phyloP scores from a whole-genome alignment of 2,797 vertebrate genomes.

The Epinephelus coioides region DNA sequence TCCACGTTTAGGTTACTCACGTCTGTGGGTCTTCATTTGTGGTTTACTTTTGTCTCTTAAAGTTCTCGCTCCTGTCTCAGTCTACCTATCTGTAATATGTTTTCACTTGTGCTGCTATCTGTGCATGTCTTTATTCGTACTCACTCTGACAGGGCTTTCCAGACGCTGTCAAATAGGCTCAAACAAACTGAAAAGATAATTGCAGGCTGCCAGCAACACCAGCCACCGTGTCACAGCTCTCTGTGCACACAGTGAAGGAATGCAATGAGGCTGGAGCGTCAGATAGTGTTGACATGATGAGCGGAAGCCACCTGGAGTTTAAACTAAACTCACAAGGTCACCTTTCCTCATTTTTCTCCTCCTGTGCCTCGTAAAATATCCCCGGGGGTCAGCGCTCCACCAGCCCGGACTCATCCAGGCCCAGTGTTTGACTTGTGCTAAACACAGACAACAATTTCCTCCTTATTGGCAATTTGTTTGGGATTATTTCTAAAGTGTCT shows the following conservation, averaged over 20 bases:
- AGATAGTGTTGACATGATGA: conserved; percentile 64
- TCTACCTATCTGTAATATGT: conserved; percentile 3
- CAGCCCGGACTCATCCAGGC: conserved; percentile 59
- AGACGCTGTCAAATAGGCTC: conserved; percentile 30
- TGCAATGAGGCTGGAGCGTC: conserved; percentile 47
- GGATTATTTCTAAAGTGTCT: conserved; percentile 56
- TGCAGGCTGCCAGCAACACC: conserved; percentile 27
- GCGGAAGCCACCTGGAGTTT: conserved; percentile 75
- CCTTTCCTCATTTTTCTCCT: conserved; percentile 49
- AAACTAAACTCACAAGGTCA: conserved; percentile 71
- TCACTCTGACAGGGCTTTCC: conserved; percentile 15
- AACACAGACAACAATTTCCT: conserved; percentile 60
- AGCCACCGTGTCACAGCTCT: conserved; percentile 43
- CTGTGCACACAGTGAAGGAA: conserved; percentile 59
- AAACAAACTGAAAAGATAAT: conserved; percentile 57
- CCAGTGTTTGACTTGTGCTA: conserved; percentile 35
- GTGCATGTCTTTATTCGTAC: conserved; percentile 15
- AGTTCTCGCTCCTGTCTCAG: conserved; percentile 7
- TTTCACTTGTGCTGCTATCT: neutral
- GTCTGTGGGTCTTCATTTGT: conserved; percentile 1
- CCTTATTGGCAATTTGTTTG: conserved; percentile 70
- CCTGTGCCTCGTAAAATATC: conserved; percentile 37
- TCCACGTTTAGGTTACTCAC: neutral
- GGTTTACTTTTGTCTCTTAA: neutral
- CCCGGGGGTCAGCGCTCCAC: conserved; percentile 43